phyloP scores from a whole-genome alignment of 2,888 invertebrate species.

The Ophion costatus region DNA sequence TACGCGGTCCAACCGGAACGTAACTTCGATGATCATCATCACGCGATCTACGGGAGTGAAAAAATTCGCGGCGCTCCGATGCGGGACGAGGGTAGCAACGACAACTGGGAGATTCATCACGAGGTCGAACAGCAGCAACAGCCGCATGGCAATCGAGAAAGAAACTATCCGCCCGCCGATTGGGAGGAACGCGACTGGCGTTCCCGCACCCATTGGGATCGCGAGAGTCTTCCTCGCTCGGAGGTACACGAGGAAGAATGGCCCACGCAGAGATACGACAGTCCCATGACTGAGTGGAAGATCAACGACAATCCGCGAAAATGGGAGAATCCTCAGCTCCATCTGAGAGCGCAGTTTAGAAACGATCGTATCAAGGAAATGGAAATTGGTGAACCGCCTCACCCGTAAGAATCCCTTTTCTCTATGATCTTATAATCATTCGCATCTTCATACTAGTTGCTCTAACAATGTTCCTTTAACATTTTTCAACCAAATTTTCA shows the following conservation, averaged over 20 bases:
- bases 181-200: conserved; percentile 82
- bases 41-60: conserved; percentile 75
- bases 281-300: conserved; percentile 80
- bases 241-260: conserved; percentile 82
- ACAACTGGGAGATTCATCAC: conserved; percentile 81
- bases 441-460: not conserved
- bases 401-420: conserved; percentile 67
- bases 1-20: conserved; percentile 74
- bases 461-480: not conserved
- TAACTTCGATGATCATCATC: conserved; percentile 75
- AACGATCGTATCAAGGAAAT: conserved; percentile 81
- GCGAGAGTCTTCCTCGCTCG: conserved; percentile 80
- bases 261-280: conserved; percentile 78
- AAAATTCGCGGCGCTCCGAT: conserved; percentile 73
- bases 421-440: not conserved
- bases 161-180: conserved; percentile 74
- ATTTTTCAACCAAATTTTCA: not conserved
- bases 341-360: conserved; percentile 78
- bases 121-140: conserved; percentile 77
- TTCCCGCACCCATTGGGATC: conserved; percentile 79
- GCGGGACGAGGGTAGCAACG: conserved; percentile 78
- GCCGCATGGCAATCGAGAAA: conserved; percentile 74
- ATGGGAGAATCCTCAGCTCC: conserved; percentile 80
- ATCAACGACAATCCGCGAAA: conserved; percentile 77
- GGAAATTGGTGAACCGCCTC: conserved; percentile 75